Conservation (phyloP, 2,113 vertebrate species). For the Spea multiplicata region DNA sequence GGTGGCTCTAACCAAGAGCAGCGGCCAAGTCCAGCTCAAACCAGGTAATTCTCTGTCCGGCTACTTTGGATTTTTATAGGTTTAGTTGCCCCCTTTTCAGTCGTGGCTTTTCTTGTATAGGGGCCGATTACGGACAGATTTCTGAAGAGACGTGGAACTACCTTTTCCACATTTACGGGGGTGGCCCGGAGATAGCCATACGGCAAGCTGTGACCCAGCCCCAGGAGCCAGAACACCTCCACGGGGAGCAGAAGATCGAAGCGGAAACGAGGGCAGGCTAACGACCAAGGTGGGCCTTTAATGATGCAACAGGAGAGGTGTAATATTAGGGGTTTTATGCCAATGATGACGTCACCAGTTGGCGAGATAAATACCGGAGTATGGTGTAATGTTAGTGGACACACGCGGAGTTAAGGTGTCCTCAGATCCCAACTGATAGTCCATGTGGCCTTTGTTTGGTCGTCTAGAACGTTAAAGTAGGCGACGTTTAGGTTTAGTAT, state of each 20-base stretch:
- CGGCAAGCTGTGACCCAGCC: conserved; percentile 79
- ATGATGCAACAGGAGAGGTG: neutral
- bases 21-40: conserved; percentile 90
- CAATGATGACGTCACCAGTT: too few relatives aligned
- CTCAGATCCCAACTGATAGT: too few relatives aligned
- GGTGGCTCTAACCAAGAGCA: conserved; percentile 83
- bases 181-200: conserved; percentile 89
- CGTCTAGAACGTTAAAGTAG: too few relatives aligned
- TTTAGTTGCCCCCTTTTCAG: neutral
- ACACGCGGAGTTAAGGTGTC: too few relatives aligned
- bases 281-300: neutral
- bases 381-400: too few relatives aligned
- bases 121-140: conserved; percentile 96
- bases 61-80: neutral
- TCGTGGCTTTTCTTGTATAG: conserved; percentile 57
- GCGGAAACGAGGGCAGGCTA: conserved; percentile 87
- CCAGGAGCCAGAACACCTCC: conserved; percentile 71
- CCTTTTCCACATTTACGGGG: conserved; percentile 81
- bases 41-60: conserved; percentile 72
- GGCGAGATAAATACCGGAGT: too few relatives aligned
- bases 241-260: conserved; percentile 92
- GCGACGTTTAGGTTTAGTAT: too few relatives aligned
- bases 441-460: too few relatives aligned
- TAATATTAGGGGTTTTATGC: too few relatives aligned
- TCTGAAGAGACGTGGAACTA: conserved; percentile 96